Evolutionary conservation across 2,888 invertebrate species (phyloP).

Genomic region (Craniophora ligustri): DNA sequence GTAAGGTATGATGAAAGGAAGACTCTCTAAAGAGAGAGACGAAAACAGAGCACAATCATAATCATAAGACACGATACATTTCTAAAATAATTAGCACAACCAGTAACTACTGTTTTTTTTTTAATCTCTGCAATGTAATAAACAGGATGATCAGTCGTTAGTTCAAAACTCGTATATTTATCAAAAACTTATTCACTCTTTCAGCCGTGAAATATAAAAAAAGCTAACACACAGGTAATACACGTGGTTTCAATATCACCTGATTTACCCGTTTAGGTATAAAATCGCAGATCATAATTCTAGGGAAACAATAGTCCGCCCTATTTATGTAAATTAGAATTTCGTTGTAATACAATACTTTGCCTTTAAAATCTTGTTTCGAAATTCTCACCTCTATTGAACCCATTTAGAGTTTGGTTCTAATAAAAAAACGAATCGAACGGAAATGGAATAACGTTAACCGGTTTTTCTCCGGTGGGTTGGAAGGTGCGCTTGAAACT

Average conservation of each 20-base stretch:
- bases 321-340: slow-evolving; percentile 27
- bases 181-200: too few species aligned
- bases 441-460: slow-evolving; percentile 87
- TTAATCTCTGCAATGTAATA: too few species aligned
- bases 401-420: slow-evolving; percentile 78
- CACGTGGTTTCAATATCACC: neutral
- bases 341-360: slow-evolving; percentile 43
- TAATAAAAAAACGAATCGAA: slow-evolving; percentile 86
- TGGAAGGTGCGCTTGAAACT: slow-evolving; percentile 67
- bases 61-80: neutral
- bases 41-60: neutral
- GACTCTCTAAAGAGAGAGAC: neutral
- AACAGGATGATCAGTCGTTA: too few species aligned
- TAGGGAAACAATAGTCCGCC: slow-evolving; percentile 31
- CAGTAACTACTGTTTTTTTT: too few species aligned
- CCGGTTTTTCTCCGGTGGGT: slow-evolving; percentile 81
- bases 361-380: slow-evolving; percentile 58
- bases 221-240: neutral
- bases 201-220: too few species aligned
- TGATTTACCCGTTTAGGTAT: neutral
- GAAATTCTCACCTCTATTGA: slow-evolving; percentile 73
- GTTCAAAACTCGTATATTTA: too few species aligned
- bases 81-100: too few species aligned
- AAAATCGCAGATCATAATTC: slow-evolving; percentile 1
- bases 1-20: too few species aligned